Evolutionary conservation across 2,888 invertebrate species (phyloP).

Genomic region (Erebia epiphron): DNA sequence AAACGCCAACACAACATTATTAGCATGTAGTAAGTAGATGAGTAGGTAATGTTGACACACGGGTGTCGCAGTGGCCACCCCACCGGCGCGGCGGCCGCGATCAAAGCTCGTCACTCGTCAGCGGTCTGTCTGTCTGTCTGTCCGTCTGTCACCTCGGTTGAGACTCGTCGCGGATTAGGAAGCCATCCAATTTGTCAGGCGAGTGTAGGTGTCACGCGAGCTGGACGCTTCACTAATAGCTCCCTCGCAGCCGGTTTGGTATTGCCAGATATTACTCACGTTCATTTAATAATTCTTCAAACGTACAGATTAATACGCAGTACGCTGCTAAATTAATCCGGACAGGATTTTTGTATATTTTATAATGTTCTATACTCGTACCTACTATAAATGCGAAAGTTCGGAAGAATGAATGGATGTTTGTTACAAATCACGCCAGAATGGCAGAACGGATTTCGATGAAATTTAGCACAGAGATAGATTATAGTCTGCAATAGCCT

Average conservation of each 20-base stretch:
- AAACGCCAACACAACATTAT: background rate
- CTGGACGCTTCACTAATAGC: background rate
- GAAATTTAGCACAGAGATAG: too few species aligned
- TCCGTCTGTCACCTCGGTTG: slow-evolving; percentile 3
- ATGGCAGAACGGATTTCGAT: too few species aligned
- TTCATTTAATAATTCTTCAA: too few species aligned
- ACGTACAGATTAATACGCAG: too few species aligned
- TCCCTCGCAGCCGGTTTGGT: background rate
- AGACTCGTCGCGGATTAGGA: slow-evolving; percentile 24
- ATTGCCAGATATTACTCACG: background rate
- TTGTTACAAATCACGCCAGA: too few species aligned
- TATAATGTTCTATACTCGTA: too few species aligned
- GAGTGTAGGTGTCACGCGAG: background rate
- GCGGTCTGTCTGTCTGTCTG: background rate
- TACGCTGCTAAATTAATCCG: too few species aligned
- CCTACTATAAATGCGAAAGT: too few species aligned
- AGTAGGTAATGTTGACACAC: background rate
- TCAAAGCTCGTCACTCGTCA: slow-evolving; percentile 20
- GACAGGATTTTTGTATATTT: too few species aligned
- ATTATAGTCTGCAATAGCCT: too few species aligned
- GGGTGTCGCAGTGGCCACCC: background rate
- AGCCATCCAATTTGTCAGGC: slow-evolving; percentile 34
- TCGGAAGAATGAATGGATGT: too few species aligned
- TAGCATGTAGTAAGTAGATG: background rate
- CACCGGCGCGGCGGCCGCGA: too few species aligned